Evolutionary conservation across 30 jellyfish, hydroid and myxozoan species (phyloP).

Genomic region (Cassiopea xamachana): DNA sequence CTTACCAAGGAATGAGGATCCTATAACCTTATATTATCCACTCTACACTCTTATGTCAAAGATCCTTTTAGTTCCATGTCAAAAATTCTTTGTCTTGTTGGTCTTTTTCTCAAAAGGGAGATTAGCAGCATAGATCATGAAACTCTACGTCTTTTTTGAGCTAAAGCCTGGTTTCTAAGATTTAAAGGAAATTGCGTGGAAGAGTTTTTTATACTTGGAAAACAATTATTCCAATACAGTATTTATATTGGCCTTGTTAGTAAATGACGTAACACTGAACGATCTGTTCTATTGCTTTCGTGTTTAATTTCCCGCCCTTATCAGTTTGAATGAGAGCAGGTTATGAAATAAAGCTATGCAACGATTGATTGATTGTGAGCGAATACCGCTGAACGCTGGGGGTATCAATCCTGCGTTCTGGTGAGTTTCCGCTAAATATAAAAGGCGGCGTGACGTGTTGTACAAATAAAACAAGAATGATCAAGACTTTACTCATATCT

Average conservation of each 20-base stretch:
- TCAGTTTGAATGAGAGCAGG: slow-evolving; percentile 35
- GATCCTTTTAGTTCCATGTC: neutral
- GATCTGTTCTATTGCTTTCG: slow-evolving; percentile 22
- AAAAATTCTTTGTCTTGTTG: neutral
- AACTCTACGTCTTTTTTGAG: neutral
- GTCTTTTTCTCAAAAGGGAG: neutral
- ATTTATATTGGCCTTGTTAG: neutral
- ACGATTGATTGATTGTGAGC: slow-evolving; percentile 29
- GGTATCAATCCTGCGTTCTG: slow-evolving; percentile 30
- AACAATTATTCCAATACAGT: neutral
- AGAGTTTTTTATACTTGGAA: neutral
- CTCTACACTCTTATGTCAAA: too few relatives aligned
- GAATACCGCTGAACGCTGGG: slow-evolving; percentile 59
- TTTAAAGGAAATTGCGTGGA: neutral
- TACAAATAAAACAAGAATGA: neutral
- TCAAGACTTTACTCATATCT: neutral
- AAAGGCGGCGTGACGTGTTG: slow-evolving; percentile 4
- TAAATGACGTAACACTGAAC: slow-evolving; percentile 5
- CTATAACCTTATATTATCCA: too few relatives aligned
- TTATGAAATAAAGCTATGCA: slow-evolving; percentile 11
- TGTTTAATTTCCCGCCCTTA: slow-evolving; percentile 61
- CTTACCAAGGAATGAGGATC: too few relatives aligned
- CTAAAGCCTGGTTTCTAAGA: neutral
- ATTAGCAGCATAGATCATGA: neutral
- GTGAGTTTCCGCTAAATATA: slow-evolving; percentile 60